Conservation (phyloP, 2,113 vertebrate genomes). For the Corythornis vintsioides region DNA sequence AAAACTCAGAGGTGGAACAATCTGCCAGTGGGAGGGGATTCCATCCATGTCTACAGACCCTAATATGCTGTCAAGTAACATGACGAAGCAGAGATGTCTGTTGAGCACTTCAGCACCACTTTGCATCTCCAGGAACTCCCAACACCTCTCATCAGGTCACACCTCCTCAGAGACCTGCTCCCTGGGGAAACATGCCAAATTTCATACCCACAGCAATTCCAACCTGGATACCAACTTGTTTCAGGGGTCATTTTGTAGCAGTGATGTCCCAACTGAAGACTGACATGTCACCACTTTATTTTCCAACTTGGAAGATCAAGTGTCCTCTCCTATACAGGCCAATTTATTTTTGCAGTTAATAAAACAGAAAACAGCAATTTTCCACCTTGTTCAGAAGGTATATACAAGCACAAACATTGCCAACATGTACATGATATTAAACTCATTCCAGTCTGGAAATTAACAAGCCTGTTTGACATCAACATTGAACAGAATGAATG, state of each 20-base stretch:
- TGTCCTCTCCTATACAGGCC: neutral
- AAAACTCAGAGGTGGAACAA: neutral
- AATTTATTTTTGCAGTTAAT: neutral
- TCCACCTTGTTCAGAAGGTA: neutral
- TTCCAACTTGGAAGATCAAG: neutral
- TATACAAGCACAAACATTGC: neutral
- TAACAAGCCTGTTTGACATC: neutral
- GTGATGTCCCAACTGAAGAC: neutral
- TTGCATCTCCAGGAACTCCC: neutral
- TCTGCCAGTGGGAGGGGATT: neutral
- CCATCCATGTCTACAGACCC: neutral
- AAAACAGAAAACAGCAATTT: neutral
- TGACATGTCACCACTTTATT: neutral
- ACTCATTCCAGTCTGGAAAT: neutral
- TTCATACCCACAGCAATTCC: neutral
- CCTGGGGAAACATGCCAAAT: neutral
- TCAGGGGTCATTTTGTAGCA: neutral
- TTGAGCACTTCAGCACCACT: neutral
- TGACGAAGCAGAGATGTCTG: neutral
- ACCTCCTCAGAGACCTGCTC: neutral
- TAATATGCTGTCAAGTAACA: too few relatives aligned
- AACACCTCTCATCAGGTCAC: neutral
- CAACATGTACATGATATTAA: fast-evolving
- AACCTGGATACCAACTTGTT: neutral
- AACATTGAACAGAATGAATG: neutral